A percentile compares a stretch with the other conserved stretches of the same genome.
Conservation (phyloP, 2,113 vertebrate species). For the Eptesicus fuscus region DNA sequence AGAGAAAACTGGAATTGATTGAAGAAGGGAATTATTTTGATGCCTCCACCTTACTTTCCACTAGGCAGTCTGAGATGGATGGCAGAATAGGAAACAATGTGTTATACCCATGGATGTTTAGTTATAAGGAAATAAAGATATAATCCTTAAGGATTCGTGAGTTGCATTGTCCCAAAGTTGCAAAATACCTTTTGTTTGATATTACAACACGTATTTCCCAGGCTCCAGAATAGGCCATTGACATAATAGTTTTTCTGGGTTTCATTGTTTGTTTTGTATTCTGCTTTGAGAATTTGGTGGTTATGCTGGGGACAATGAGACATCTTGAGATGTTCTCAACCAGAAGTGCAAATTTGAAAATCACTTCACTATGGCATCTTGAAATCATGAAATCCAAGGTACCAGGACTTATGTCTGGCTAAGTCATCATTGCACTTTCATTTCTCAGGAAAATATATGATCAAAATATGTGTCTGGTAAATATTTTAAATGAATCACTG, state of each 20-base stretch:
- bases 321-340: background rate
- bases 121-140: background rate
- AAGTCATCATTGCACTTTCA: background rate
- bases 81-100: background rate
- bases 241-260: background rate
- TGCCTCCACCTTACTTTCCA: background rate
- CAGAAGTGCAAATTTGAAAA: background rate
- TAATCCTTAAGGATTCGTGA: background rate
- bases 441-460: background rate
- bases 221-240: background rate
- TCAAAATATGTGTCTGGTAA: background rate
- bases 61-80: background rate
- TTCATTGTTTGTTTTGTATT: background rate
- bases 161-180: background rate
- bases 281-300: slow-evolving; percentile 24
- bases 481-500: slow-evolving; percentile 10
- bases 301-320: background rate
- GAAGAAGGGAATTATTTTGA: background rate
- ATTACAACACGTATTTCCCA: background rate
- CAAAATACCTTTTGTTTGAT: slow-evolving; percentile 34
- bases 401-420: background rate
- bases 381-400: background rate
- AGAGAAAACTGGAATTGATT: background rate
- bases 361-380: background rate
- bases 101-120: background rate